A percentile compares a stretch with the other conserved stretches of the same genome.
These are phyloP conservation scores for Cygnus olor DNA, from an alignment of 2,797 vertebrate species.

Conservation along the genomic window DNA sequence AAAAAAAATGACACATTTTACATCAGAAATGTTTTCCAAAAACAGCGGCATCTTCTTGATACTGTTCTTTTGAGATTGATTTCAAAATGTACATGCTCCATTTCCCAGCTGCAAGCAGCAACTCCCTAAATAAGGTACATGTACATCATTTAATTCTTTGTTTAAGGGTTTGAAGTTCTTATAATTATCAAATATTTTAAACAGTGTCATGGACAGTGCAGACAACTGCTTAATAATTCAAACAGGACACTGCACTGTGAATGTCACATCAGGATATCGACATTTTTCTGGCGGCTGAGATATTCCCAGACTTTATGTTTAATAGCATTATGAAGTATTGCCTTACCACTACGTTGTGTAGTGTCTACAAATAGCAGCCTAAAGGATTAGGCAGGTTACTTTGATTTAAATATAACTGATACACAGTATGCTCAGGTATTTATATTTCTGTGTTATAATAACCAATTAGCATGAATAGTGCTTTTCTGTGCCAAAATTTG, in stretches of 20 bases:
- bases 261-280: slow-evolving; percentile 21
- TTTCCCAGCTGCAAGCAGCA: not conserved
- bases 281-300: not conserved
- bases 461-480: slow-evolving; percentile 12
- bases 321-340: not conserved
- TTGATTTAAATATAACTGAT: slow-evolving; percentile 55
- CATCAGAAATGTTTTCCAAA: not conserved
- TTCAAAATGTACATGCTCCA: not conserved
- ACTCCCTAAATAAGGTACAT: not conserved
- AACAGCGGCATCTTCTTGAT: not conserved
- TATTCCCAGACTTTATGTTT: slow-evolving; percentile 18
- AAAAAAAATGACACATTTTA: not conserved
- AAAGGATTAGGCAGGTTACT: slow-evolving; percentile 47
- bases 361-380: slow-evolving; percentile 20
- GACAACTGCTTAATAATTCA: slow-evolving; percentile 37
- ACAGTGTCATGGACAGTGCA: not conserved
- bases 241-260: not conserved
- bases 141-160: not conserved
- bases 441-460: slow-evolving; percentile 51
- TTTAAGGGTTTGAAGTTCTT: not conserved
- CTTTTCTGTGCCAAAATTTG: not conserved
- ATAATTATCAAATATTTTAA: not conserved
- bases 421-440: slow-evolving; percentile 48
- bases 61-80: not conserved
- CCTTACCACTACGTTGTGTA: slow-evolving; percentile 11